Conservation (phyloP, 2,888 invertebrate species). For the Acrobasis suavella region DNA sequence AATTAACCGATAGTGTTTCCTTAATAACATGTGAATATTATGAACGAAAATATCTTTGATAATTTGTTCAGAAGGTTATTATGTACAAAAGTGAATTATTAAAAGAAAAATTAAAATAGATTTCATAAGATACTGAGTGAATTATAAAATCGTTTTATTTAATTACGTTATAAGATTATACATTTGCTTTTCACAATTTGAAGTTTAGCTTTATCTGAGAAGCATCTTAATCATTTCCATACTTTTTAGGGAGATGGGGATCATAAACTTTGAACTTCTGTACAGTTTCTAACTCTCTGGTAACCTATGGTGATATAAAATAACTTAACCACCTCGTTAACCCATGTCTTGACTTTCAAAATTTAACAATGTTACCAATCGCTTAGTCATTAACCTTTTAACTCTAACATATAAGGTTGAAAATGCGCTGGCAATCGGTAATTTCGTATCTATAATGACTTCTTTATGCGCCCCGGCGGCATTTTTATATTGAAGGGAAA, state of each 20-base stretch:
- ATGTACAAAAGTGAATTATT: too few relatives aligned
- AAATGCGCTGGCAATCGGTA: slow-evolving; percentile 4
- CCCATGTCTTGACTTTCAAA: slow-evolving; percentile 40
- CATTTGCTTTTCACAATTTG: too few relatives aligned
- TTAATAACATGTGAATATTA: too few relatives aligned
- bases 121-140: too few relatives aligned
- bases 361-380: slow-evolving; percentile 31
- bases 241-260: background rate
- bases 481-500: slow-evolving; percentile 9
- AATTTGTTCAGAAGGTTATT: too few relatives aligned
- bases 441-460: slow-evolving; percentile 18
- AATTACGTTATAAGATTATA: too few relatives aligned
- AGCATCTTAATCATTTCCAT: too few relatives aligned
- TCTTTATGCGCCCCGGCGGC: slow-evolving; percentile 13
- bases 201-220: too few relatives aligned
- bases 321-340: slow-evolving; percentile 49
- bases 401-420: slow-evolving; percentile 1
- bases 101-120: too few relatives aligned
- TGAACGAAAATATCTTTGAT: too few relatives aligned
- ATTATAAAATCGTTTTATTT: too few relatives aligned
- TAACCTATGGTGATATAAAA: slow-evolving; percentile 39
- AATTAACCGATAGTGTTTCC: too few relatives aligned
- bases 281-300: background rate
- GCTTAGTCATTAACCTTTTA: slow-evolving; percentile 16
- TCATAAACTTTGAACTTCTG: background rate